These are phyloP conservation scores for Eupithecia inturbata DNA, from an alignment of 2,888 invertebrate species.

Conservation along the genomic window DNA sequence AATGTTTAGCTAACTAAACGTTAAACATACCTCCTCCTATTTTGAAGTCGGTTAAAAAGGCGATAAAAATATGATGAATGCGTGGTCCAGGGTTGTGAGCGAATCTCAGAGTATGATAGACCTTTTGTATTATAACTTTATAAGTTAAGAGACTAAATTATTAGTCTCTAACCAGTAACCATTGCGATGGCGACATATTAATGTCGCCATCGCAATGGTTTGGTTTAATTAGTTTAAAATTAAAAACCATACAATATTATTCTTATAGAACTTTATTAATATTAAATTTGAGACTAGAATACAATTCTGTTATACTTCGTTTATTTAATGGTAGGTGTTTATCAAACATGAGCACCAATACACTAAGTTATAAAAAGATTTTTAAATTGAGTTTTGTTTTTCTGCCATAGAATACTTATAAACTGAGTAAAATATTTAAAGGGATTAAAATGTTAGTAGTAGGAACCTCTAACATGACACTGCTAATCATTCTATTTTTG, in stretches of 20 bases:
- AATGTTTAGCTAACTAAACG: no score
- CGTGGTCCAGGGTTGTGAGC: no score
- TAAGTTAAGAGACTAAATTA: no score
- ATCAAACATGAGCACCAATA: conserved; percentile 3
- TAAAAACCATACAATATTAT: conserved; percentile 28
- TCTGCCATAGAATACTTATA: background rate
- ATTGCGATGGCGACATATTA: no score
- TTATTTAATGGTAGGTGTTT: background rate
- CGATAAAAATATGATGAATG: no score
- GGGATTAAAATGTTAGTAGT: no score
- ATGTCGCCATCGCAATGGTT: no score
- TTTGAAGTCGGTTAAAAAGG: no score
- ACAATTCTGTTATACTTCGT: conserved; percentile 57
- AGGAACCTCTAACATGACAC: background rate
- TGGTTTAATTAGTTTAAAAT: background rate
- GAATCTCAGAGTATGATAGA: no score
- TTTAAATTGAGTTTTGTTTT: background rate
- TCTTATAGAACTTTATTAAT: conserved; percentile 66
- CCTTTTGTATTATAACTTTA: no score
- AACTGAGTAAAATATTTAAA: background rate
- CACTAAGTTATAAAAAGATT: background rate
- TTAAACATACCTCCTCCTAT: no score
- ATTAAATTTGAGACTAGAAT: conserved; percentile 73
- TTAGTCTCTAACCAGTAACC: no score
- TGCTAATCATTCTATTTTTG: background rate